These are phyloP conservation scores for Halocynthia roretzi DNA, from an alignment of 23 tunicate genomes.

Conservation along the genomic window DNA sequence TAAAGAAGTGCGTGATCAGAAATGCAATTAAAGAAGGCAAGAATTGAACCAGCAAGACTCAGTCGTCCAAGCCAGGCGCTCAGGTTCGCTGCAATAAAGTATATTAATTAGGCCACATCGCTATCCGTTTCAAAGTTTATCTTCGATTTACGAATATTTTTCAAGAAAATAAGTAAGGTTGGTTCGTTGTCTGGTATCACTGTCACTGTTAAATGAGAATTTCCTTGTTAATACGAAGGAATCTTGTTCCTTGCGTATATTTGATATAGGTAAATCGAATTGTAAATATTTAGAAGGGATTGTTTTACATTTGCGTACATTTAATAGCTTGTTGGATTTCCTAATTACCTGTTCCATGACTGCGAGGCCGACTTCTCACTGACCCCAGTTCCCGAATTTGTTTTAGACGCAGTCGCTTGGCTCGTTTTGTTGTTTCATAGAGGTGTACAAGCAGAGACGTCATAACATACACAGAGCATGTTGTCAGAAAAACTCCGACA, in stretches of 20 bases:
- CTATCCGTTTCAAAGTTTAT: too few species aligned
- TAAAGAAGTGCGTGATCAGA: slow-evolving; percentile 48
- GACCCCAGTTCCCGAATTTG: background rate
- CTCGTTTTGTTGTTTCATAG: background rate
- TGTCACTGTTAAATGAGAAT: too few species aligned
- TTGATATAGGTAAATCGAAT: too few species aligned
- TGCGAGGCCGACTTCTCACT: background rate
- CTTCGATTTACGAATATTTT: too few species aligned
- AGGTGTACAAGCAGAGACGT: slow-evolving; percentile 29
- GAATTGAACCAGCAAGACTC: slow-evolving; percentile 34
- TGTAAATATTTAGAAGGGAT: too few species aligned
- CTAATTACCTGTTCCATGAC: slow-evolving; percentile 1
- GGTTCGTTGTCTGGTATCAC: too few species aligned
- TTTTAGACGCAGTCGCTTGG: background rate
- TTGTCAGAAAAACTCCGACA: slow-evolving; percentile 27
- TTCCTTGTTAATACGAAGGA: too few species aligned
- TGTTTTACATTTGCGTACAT: too few species aligned
- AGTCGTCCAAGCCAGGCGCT: slow-evolving; percentile 43
- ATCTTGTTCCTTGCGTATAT: too few species aligned
- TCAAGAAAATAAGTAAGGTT: too few species aligned
- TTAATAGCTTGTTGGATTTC: too few species aligned
- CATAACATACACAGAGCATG: slow-evolving; percentile 26
- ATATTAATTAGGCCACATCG: background rate
- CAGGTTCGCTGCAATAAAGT: slow-evolving; percentile 6
- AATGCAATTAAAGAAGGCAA: slow-evolving; percentile 53